Evolutionary conservation across 2,888 invertebrate genomes (phyloP), one percentile per base, ranked within the genome.

Genomic region (Lissocephala sabroskyi): DNA sequence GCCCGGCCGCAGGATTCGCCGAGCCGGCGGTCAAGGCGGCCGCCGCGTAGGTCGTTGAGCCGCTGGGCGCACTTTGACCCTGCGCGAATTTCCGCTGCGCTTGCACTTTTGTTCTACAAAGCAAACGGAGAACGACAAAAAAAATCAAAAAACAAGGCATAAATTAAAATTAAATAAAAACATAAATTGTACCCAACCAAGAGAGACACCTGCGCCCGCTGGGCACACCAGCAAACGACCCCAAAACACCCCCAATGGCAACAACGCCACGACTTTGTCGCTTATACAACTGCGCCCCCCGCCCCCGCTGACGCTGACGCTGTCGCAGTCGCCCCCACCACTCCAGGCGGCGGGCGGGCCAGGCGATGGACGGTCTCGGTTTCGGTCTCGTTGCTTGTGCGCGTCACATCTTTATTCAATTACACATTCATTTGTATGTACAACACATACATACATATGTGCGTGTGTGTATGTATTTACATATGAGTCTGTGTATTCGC

Each of bases 51-150:
- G 82, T 71, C 23, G 79, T 73, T n/a, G 79, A 73, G 13, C 81
- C 64, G 46, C 84, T 83, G 26, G 89, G 88, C 13, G 90, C 90
- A 62, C 92, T 92, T 85, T 93, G 93, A n/a, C 93, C 93, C 84
- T 94, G 93, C 28, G 94, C 94, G 87, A 95, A 95, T 85, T 95
- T 95, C 55, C 95, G 86, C 84, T 95, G 94, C 35, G 94, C 94
- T 82, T 93, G 93, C 49, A 94, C 92, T 86, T 92, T 92, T 36
- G 90, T 89, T 82, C 92, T 92, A 84, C 4, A 62, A 26, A 40
- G n/a, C n/a, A n/a, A n/a, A n/a, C n/a, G n/a, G n/a, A n/a, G n/a
- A n/a, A n/a, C n/a, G n/a, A n/a, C n/a, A n/a, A n/a, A n/a, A n/a
- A n/a, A n/a, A n/a, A n/a, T n/a, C n/a, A n/a, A n/a, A n/a, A n/a